phyloP scores from a whole-genome alignment of 2,113 vertebrate species.

The Pluvianellus socialis region DNA sequence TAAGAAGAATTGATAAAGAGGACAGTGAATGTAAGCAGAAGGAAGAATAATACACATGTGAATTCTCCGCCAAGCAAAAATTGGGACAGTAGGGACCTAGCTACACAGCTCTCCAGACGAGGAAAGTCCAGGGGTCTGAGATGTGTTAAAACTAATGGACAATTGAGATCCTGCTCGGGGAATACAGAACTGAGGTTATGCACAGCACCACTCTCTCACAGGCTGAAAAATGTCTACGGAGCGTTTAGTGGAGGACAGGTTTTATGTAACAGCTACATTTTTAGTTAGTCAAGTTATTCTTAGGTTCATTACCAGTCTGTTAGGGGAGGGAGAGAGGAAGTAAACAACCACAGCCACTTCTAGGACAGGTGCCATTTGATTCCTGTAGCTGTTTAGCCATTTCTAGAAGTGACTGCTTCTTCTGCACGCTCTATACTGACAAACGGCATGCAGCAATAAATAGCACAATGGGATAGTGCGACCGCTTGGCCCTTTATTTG shows the following conservation, averaged over 20 bases:
- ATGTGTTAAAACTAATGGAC: background rate
- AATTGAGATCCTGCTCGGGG: background rate
- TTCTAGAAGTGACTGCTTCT: slow-evolving; percentile 54
- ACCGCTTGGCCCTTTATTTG: slow-evolving; percentile 28
- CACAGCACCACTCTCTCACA: background rate
- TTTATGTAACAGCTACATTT: slow-evolving; percentile 35
- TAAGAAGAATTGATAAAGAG: background rate
- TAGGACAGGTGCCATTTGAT: slow-evolving; percentile 24
- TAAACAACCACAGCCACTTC: slow-evolving; percentile 34
- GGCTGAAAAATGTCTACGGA: background rate
- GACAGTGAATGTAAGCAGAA: background rate
- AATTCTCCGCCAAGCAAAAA: background rate
- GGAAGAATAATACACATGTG: background rate
- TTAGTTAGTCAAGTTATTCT: slow-evolving; percentile 43
- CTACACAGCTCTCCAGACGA: background rate
- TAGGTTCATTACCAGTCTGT: background rate
- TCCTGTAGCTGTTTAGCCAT: slow-evolving; percentile 39
- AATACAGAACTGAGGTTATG: background rate
- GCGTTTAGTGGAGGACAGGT: background rate
- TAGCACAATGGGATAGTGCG: slow-evolving; percentile 1
- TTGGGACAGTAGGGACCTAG: background rate
- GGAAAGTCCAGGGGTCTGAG: background rate
- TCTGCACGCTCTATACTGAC: background rate
- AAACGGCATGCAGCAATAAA: slow-evolving; percentile 42
- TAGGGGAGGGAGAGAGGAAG: background rate